These are phyloP conservation scores for Rhegmatorhina hoffmannsi DNA, from an alignment of 2,113 vertebrate genomes.

Conservation along the genomic window DNA sequence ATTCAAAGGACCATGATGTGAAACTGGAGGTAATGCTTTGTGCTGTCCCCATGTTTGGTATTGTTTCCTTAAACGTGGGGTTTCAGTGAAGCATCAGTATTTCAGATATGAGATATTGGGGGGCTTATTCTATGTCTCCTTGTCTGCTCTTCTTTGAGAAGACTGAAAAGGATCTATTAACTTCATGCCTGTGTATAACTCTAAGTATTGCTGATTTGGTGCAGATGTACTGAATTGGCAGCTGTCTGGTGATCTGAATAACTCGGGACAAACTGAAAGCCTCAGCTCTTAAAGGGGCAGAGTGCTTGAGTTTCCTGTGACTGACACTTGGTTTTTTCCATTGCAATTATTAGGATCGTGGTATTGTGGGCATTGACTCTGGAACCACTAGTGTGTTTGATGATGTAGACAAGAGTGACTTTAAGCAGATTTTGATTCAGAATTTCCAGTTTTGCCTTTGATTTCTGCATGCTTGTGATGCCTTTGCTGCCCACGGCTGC, in stretches of 20 bases:
- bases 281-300: neutral
- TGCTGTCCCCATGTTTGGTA: neutral
- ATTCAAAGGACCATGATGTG: conserved; percentile 60
- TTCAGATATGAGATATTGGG: neutral
- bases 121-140: neutral
- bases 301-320: neutral
- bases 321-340: conserved; percentile 51
- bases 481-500: neutral
- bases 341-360: conserved; percentile 66
- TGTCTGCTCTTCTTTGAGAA: neutral
- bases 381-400: conserved; percentile 76
- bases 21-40: conserved; percentile 69
- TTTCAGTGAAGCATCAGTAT: neutral
- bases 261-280: neutral
- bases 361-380: conserved; percentile 72
- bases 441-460: conserved; percentile 78
- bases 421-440: conserved; percentile 80
- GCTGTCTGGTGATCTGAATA: neutral
- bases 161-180: neutral
- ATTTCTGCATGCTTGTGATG: conserved; percentile 18
- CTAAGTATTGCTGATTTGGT: neutral
- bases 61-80: neutral
- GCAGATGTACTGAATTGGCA: neutral
- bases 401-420: conserved; percentile 81
- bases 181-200: neutral